Conservation (phyloP, 2,797 vertebrate genomes). For the Oophaga sylvatica region DNA sequence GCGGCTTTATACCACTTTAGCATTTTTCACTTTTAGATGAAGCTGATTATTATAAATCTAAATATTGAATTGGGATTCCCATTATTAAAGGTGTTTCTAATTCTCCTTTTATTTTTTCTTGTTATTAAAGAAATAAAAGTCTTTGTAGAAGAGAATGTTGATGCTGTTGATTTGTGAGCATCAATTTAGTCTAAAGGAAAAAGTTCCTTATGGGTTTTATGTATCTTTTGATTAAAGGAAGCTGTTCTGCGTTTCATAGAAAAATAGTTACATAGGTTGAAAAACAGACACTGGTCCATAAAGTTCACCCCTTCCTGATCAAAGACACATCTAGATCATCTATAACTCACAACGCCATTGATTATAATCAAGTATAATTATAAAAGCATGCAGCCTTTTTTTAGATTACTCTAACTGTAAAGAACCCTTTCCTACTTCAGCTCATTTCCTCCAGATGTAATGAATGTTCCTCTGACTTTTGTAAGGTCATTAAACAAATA, state of each 20-base stretch:
- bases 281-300: no score
- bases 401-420: no score
- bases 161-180: neutral
- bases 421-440: no score
- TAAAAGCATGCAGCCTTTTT: no score
- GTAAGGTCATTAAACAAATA: no score
- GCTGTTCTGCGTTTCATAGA: neutral
- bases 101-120: neutral
- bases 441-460: no score
- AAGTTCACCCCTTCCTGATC: no score
- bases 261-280: neutral
- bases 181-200: neutral
- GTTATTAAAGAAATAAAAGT: neutral
- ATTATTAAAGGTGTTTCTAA: neutral
- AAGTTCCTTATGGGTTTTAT: neutral
- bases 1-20: conserved; percentile 9
- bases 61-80: conserved; percentile 30
- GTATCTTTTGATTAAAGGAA: neutral
- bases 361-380: no score
- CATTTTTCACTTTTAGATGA: conserved; percentile 34
- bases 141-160: neutral
- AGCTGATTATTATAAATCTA: conserved; percentile 42
- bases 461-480: no score
- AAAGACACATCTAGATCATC: no score
- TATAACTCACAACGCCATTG: no score